These are phyloP conservation scores for Lepisosteus osseus DNA, from an alignment of 2,113 vertebrate genomes.

Conservation along the genomic window DNA sequence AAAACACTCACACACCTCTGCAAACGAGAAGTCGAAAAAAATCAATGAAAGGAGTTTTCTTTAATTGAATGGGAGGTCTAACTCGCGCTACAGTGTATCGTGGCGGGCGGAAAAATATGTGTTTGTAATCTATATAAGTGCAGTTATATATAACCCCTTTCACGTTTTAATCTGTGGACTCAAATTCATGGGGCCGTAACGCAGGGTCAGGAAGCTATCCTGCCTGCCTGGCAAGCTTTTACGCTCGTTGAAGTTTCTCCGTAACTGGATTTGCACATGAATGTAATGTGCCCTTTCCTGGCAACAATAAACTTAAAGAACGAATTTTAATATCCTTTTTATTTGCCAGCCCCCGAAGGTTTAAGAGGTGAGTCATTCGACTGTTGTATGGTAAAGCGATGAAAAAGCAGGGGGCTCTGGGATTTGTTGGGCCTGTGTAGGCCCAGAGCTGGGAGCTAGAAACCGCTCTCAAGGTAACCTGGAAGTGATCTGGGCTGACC, in stretches of 20 bases:
- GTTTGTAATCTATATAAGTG: conserved; percentile 66
- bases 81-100: conserved; percentile 22
- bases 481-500: no score
- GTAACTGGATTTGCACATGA: conserved; percentile 20
- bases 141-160: conserved; percentile 57
- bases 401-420: no score
- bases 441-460: no score
- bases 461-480: no score
- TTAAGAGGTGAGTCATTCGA: no score
- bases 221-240: conserved; percentile 7
- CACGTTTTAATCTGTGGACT: conserved; percentile 49
- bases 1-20: background rate
- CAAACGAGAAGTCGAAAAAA: conserved; percentile 31
- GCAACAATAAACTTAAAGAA: conserved; percentile 12
- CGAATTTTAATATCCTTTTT: conserved; percentile 10
- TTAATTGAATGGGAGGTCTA: conserved; percentile 54
- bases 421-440: no score
- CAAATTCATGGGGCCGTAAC: conserved; percentile 19
- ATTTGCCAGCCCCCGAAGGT: no score
- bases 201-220: conserved; percentile 9
- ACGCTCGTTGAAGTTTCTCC: conserved; percentile 23
- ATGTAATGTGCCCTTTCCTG: background rate
- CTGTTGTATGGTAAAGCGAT: no score
- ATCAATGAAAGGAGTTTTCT: conserved; percentile 55
- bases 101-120: conserved; percentile 37